Evolutionary conservation across 2,113 vertebrate genomes (phyloP), one percentile per base, ranked within the genome.

Genomic region (Fukomys damarensis): DNA sequence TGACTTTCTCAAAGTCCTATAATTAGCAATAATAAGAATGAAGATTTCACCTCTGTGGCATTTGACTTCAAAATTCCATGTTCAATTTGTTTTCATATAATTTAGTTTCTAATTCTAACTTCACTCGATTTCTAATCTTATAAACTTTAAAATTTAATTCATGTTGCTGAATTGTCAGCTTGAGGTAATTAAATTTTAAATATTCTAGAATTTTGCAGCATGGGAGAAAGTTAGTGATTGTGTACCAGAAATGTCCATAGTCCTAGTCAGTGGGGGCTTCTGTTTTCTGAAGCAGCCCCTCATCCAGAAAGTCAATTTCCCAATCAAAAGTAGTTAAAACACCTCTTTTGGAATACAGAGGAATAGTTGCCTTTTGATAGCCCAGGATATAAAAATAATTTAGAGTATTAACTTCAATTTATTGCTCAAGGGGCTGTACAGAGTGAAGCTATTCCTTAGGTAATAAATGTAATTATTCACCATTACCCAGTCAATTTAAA

Each of bases 391-490:
- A 87, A 80, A 70, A 28, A 56, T 61, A 93, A 91, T 70, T 94
- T 65, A 85, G 58, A 84, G 91, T n/a, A 88, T 88, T 81, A 77
- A 94, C 94, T 94, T 72, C 76, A 88, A 96, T 52, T 80, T 91
- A 17, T 32, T 52, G 3, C 7, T 77, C 32, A 88, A 68, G 80
- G 80, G 52, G 41, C 26, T 49, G 14, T 68, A 94, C 41, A 91
- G 68, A 65, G 11, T 30, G 41, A 93, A 56, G 38, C 22, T 80
- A 66, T 93, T 84, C 28, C 68, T 87, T 35, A 90, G 30, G 41
- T 87, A 87, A 66, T 87, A 84, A 80, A 58, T 77, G 49, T 94
- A 90, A 91, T 87, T 97, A 65, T 95, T 77, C 58, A 43, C 49
- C 4, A 74, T 93, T 41, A 41, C n/a, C 54, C 49, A 56, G 89